phyloP scores from a whole-genome alignment of 2,888 invertebrate species.

The Camptogramma bilineatum region DNA sequence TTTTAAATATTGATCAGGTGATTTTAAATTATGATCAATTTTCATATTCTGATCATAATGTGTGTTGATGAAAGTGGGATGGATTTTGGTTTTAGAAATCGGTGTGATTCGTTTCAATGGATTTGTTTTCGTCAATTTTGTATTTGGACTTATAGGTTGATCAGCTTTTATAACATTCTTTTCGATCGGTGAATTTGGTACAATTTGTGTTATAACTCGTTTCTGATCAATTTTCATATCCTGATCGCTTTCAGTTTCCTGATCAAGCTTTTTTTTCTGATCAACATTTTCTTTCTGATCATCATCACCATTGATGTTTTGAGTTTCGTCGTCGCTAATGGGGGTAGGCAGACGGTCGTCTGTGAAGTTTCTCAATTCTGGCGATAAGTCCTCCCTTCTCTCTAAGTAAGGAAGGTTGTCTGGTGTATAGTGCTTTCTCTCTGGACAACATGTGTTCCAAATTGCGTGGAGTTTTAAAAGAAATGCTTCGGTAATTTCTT shows the following conservation, averaged over 20 bases:
- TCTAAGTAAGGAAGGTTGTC: constrained; percentile 54
- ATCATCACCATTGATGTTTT: not conserved
- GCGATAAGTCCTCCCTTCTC: constrained; percentile 56
- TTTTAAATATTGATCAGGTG: constrained; percentile 1
- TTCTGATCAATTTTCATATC: constrained; percentile 20
- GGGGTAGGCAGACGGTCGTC: constrained; percentile 62
- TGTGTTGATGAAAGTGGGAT: constrained; percentile 21
- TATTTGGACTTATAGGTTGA: constrained; percentile 11
- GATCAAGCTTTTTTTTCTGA: constrained; percentile 52
- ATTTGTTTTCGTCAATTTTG: constrained; percentile 3
- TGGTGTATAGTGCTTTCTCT: constrained; percentile 55
- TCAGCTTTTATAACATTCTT: not conserved
- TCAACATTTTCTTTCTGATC: constrained; percentile 12
- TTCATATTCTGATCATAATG: not conserved
- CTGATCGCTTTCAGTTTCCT: constrained; percentile 45
- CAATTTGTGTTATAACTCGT: constrained; percentile 14
- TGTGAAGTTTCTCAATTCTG: constrained; percentile 60
- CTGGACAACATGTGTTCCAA: constrained; percentile 73
- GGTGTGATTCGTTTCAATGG: constrained; percentile 22
- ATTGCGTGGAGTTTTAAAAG: constrained; percentile 60
- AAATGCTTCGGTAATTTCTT: constrained; percentile 58
- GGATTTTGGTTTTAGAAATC: constrained; percentile 4
- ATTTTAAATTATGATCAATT: constrained; percentile 18
- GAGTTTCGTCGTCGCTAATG: constrained; percentile 59
- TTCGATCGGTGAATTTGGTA: constrained; percentile 6